These are phyloP conservation scores for Oxygymnocypris stewartii DNA, from an alignment of 2,113 vertebrate species.

Conservation along the genomic window DNA sequence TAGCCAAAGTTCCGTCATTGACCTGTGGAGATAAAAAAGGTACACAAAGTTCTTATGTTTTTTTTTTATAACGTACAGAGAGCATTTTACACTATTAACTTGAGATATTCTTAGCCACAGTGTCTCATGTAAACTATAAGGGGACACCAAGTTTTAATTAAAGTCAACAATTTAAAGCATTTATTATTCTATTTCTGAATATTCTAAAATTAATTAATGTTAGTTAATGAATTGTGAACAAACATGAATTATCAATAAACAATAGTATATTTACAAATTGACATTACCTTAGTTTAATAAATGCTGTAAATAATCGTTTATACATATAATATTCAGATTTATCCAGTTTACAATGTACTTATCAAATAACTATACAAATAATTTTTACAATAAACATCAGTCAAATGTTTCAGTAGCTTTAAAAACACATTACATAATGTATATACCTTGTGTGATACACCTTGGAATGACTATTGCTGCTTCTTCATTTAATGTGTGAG, in stretches of 20 bases:
- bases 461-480: background rate
- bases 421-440: background rate
- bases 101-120: background rate
- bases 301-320: background rate
- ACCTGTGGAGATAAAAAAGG: constrained; percentile 19
- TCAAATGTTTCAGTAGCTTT: background rate
- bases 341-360: background rate
- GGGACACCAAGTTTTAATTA: background rate
- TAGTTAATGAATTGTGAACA: background rate
- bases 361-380: too few species aligned
- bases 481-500: background rate
- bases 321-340: too few species aligned
- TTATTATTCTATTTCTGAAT: background rate
- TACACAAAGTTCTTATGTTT: background rate
- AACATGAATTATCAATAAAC: background rate
- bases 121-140: too few species aligned
- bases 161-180: background rate
- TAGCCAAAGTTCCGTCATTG: constrained; percentile 1
- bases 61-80: background rate
- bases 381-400: background rate
- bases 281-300: background rate
- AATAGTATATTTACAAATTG: background rate
- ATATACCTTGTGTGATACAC: background rate
- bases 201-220: background rate
- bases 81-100: background rate